Evolutionary conservation across 1,140 invertebrate species (phyloP).

Genomic region (Ceratitis capitata): DNA sequence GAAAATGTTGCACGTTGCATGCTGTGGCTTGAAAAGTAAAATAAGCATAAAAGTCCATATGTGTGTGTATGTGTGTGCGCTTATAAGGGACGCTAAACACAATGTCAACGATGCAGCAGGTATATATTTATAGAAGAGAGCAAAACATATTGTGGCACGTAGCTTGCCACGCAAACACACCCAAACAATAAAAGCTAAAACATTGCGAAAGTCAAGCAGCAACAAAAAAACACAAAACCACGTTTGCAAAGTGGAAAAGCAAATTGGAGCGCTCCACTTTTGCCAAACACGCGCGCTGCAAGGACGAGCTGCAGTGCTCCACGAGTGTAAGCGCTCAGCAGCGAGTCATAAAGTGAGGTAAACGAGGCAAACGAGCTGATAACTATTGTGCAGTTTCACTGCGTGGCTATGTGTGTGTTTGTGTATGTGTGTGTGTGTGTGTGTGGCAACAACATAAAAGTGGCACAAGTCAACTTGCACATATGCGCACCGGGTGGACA

Average conservation of each 20-base stretch:
- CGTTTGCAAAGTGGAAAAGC: background rate
- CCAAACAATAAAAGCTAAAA: background rate
- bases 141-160: background rate
- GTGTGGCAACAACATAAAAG: background rate
- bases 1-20: background rate
- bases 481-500: background rate
- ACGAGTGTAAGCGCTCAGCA: background rate
- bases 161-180: background rate
- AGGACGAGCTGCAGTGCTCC: background rate
- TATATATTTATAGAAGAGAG: too few species aligned
- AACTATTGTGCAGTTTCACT: too few species aligned
- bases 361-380: too few species aligned
- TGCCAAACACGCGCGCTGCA: background rate
- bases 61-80: background rate
- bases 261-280: constrained; percentile 1
- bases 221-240: background rate
- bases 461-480: background rate
- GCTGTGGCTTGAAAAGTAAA: background rate
- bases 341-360: background rate
- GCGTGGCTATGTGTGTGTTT: too few species aligned
- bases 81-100: background rate
- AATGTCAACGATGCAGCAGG: background rate
- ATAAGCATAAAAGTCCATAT: background rate
- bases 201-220: background rate
- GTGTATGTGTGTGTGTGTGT: background rate